Conservation (phyloP, 2,888 invertebrate species). For the Pedicia rivosa region DNA sequence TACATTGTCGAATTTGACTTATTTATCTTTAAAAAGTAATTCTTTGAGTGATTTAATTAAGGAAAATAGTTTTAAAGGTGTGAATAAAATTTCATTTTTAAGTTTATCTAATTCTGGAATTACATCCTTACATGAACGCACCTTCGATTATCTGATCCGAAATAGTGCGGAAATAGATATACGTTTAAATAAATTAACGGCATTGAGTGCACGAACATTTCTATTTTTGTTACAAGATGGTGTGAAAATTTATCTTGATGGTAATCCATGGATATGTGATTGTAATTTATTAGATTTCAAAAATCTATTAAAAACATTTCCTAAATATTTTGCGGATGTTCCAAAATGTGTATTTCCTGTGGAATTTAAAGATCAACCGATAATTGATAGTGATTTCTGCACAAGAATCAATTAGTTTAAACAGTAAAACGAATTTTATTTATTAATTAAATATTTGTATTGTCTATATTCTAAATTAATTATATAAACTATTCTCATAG, state of each 20-base stretch:
- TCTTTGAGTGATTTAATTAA: neutral
- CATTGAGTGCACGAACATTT: too few relatives aligned
- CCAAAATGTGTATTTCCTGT: neutral
- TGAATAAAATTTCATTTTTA: neutral
- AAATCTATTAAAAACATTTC: neutral
- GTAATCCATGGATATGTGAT: neutral
- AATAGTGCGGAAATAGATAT: neutral
- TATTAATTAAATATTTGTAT: too few relatives aligned
- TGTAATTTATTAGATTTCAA: neutral
- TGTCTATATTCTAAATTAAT: too few relatives aligned
- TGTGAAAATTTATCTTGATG: neutral
- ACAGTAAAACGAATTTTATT: too few relatives aligned
- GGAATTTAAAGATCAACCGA: neutral
- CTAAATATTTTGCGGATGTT: neutral
- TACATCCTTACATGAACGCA: neutral
- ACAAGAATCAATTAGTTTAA: too few relatives aligned
- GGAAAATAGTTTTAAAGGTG: neutral
- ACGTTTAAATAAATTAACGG: neutral
- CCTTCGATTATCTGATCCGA: neutral
- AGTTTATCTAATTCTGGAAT: neutral
- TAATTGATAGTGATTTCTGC: too few relatives aligned
- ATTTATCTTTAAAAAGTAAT: neutral
- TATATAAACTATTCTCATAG: neutral
- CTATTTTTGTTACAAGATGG: too few relatives aligned
- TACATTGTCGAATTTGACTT: neutral